Percentiles rank a stretch among this genome's conserved stretches.
phyloP scores from a whole-genome alignment of 2,888 invertebrate species.

The Mycalesis mineus region DNA sequence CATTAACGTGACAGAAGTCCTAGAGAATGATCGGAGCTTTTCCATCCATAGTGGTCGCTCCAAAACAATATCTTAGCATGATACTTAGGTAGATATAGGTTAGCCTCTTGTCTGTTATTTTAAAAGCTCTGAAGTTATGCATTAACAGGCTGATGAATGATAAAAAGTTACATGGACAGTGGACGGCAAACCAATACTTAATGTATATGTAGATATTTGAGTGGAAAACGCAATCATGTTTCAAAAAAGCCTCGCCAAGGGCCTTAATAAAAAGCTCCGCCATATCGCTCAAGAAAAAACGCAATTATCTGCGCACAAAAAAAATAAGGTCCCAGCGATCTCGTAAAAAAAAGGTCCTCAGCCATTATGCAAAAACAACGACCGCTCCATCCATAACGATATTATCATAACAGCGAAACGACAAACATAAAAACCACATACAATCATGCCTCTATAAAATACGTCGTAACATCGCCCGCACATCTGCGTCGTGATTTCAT shows the following conservation, averaged over 20 bases:
- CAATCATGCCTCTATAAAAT: conserved; percentile 58
- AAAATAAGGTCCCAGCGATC: conserved; percentile 25
- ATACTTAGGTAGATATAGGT: too few relatives aligned
- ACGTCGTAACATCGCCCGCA: conserved; percentile 47
- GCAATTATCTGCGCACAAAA: conserved; percentile 27
- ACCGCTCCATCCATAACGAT: conserved; percentile 58
- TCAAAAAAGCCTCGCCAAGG: background rate
- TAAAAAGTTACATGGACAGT: too few relatives aligned
- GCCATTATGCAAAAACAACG: conserved; percentile 68
- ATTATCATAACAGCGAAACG: conserved; percentile 63
- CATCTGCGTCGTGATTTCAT: conserved; percentile 48
- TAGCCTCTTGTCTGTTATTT: too few relatives aligned
- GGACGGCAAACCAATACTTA: too few relatives aligned
- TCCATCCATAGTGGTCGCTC: too few relatives aligned
- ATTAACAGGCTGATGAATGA: too few relatives aligned
- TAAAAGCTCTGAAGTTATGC: too few relatives aligned
- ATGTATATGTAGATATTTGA: too few relatives aligned
- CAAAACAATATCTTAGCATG: too few relatives aligned
- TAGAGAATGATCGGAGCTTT: too few relatives aligned
- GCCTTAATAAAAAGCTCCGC: background rate
- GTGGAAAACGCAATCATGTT: background rate
- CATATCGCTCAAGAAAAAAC: conserved; percentile 10
- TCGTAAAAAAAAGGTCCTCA: conserved; percentile 33
- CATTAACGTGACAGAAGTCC: too few relatives aligned
- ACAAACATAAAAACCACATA: conserved; percentile 60